phyloP scores from a whole-genome alignment of 2,113 vertebrate genomes.

The Corythornis cristatus region DNA sequence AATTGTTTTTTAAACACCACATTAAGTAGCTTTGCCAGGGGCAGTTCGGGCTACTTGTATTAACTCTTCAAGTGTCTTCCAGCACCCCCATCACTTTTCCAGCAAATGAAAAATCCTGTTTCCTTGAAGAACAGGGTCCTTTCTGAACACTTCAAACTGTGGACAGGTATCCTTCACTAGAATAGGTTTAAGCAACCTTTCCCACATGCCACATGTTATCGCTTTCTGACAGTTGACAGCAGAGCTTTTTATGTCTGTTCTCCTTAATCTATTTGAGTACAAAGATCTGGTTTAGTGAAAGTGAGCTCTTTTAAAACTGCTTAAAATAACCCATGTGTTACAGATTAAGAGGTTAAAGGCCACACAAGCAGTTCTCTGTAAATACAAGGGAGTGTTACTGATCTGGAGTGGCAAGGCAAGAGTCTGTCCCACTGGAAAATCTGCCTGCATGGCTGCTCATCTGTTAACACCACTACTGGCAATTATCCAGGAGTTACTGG shows the following conservation, averaged over 20 bases:
- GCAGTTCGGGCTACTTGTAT: not conserved
- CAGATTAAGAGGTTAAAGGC: conserved; percentile 9
- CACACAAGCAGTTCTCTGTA: not conserved
- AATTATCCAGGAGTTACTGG: not conserved
- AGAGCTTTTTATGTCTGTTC: conserved; percentile 26
- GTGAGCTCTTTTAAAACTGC: conserved; percentile 24
- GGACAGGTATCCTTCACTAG: not conserved
- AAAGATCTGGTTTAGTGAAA: conserved; percentile 37
- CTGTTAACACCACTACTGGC: conserved; percentile 21
- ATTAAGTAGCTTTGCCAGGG: not conserved
- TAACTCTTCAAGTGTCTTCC: not conserved
- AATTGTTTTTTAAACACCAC: fast-evolving
- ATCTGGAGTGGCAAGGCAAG: not conserved
- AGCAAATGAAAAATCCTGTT: not conserved
- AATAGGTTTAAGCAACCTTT: not conserved
- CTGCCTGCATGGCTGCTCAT: not conserved
- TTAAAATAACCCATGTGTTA: not conserved
- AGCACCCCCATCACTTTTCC: not conserved
- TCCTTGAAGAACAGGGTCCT: not conserved
- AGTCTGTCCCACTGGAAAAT: conserved; percentile 17
- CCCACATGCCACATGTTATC: not conserved
- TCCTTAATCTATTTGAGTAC: conserved; percentile 8
- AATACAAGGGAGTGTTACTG: not conserved
- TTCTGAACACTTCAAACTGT: not conserved
- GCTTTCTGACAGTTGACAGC: not conserved